Evolutionary conservation across 2,888 invertebrate species (phyloP), one percentile per base, ranked within the genome.

Genomic region (Alcis repandata): DNA sequence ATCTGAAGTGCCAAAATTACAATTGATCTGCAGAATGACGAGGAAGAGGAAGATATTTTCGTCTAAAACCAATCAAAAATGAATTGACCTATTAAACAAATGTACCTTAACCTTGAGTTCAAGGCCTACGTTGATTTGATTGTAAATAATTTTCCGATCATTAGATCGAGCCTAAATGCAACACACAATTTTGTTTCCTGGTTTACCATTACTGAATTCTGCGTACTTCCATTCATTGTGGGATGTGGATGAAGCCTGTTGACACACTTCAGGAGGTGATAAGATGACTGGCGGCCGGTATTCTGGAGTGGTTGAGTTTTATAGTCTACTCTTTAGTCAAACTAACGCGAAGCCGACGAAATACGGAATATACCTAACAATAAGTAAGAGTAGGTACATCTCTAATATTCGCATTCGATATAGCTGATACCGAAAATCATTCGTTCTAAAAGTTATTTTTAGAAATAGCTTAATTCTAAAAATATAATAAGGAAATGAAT

Each of bases 31-130:
- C 60, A 43, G 40, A 57, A 63, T 66, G 17, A 51, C 38, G 57
- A 72, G 72, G 70, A 72, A 70, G 67, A 66, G 72, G 72, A 72
- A 72, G 72, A 59, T 41, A 53, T 43, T 58, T 59, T 49, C 22
- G 49, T 60, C 51, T 51, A 45, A 58, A 60, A 68, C 58, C 22
- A 63, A 59, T 68, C 51, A 45, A 45, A 58, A 60, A 68, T 58
- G 33, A 63, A 59, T 68, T 13, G 41, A 53, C 43, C 43, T 41
- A 38, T 69, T 48, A 19, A 60, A 60, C 58, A 54, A 62, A 65
- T 52, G 41, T 48, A 33, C 38, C 17, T 33, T 57, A 63, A 64
- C 69, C 69, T 69, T 63, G 40, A 33, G 27, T 62, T 56, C 69
- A 69, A 68, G 69, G 72, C 58, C 58, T 36, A 36, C n/a, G n/a